Conservation (phyloP, 2,797 vertebrate genomes). For the Lophius americanus region DNA sequence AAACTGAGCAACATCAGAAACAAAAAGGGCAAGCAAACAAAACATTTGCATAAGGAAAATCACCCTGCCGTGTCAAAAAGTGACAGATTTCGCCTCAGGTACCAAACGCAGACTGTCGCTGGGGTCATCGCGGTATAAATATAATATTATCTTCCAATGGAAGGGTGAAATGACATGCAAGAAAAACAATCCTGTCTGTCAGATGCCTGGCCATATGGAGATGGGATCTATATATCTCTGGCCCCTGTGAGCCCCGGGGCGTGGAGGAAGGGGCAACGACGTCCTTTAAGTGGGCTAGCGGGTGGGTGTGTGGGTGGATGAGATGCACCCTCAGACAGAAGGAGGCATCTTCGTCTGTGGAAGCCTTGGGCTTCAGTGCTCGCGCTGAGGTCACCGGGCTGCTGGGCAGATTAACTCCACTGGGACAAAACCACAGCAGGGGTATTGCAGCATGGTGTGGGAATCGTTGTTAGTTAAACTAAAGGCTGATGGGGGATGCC, state of each 20-base stretch:
- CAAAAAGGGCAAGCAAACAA: conserved; percentile 59
- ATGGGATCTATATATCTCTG: conserved; percentile 54
- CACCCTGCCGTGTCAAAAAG: conserved; percentile 36
- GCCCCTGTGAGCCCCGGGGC: conserved; percentile 43
- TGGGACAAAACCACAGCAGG: conserved; percentile 45
- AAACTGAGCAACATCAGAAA: conserved; percentile 23
- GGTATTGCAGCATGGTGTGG: conserved; percentile 9
- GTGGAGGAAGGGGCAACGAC: conserved; percentile 6
- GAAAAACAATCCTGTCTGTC: conserved; percentile 49
- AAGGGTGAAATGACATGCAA: conserved; percentile 42
- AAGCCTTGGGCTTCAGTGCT: conserved; percentile 43
- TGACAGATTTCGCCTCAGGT: conserved; percentile 67
- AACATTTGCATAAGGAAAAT: conserved; percentile 57
- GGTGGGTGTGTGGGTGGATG: conserved; percentile 6
- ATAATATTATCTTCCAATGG: conserved; percentile 21
- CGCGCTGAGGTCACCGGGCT: conserved; percentile 47
- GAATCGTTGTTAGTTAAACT: conserved; percentile 48
- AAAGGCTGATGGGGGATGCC: conserved; percentile 14
- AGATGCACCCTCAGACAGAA: conserved; percentile 28
- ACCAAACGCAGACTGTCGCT: conserved; percentile 52
- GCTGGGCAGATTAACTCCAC: conserved; percentile 40
- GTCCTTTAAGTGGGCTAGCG: conserved; percentile 35
- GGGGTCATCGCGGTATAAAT: conserved; percentile 51
- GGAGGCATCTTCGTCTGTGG: conserved; percentile 22
- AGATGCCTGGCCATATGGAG: conserved; percentile 57